Evolutionary conservation across 2,113 vertebrate genomes (phyloP).

Genomic region (Microtus pennsylvanicus): DNA sequence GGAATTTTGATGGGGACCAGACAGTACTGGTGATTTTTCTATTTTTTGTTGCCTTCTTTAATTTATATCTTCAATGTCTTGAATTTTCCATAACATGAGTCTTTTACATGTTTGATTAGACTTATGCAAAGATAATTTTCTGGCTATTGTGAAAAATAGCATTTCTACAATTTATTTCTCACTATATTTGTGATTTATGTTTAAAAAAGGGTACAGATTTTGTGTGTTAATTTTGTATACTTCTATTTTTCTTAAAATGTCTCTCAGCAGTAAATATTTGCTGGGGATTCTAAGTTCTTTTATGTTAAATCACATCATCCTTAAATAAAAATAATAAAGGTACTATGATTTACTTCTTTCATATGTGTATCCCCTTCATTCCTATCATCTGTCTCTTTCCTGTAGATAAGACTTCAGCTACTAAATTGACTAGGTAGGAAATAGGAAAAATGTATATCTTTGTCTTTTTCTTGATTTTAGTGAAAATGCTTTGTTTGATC

Average conservation of each 20-base stretch:
- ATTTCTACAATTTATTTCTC: background rate
- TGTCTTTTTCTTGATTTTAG: no score
- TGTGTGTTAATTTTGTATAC: no score
- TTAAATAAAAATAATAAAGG: background rate
- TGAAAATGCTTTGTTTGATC: no score
- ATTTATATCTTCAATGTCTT: background rate
- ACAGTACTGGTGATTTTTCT: background rate
- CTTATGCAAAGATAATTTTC: background rate
- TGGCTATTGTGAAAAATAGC: background rate
- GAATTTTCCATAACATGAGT: background rate
- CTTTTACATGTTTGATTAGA: background rate
- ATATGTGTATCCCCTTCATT: background rate
- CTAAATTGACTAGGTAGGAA: no score
- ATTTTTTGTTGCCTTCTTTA: background rate
- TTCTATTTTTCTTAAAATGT: no score
- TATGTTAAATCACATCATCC: background rate
- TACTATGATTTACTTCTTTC: background rate
- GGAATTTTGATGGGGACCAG: background rate
- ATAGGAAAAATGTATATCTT: no score
- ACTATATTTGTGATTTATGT: background rate
- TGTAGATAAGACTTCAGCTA: no score
- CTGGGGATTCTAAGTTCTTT: no score
- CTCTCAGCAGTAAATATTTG: no score
- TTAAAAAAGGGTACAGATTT: no score
- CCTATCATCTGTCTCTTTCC: background rate